Evolutionary conservation across 2,113 vertebrate genomes (phyloP), one percentile per base, ranked within the genome.

Genomic region (Gymnogyps californianus): DNA sequence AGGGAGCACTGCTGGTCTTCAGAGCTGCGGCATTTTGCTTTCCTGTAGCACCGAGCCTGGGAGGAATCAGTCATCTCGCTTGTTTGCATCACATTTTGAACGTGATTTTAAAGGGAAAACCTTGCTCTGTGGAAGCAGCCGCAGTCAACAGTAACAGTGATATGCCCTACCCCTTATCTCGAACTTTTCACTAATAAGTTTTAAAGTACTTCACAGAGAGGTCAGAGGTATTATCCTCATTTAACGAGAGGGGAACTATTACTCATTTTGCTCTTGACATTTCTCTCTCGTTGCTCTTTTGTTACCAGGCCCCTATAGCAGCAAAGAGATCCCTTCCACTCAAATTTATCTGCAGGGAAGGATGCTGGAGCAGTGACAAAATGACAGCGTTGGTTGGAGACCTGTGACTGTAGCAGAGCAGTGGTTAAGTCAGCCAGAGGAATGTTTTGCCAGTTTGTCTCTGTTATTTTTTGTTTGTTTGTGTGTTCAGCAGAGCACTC

Each of bases 401-500:
- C 94, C 98, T 97, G 97, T 70, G 97, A 96, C 97, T 94, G 97
- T 87, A 98, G 98, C 98, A 93, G 92, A 97, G 95, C 96, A 97
- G 97, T 90, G 95, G 97, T 96, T 96, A 98, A 98, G 96, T 97
- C 97, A 96, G 97, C 96, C 97, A 98, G 98, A 97, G 97, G 98
- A 97, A 89, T 94, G 95, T 98, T 98, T 97, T 91, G 94, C 94
- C 91, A 91, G 80, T 93, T 87, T 90, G 91, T 96, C 89, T 96
- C 83, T 49, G 79, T 87, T 98, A 86, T 87, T 94, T 94, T 75
- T 89, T 96, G 98, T 97, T 97, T 98, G 99, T 99, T 99, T 99
- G 99, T 99, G 98, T 99, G 98, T 98, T 98, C 97, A 98, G 98
- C 97, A 64, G 96, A 96, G 98, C 87, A 79, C 98, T 98, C 98